phyloP scores from a whole-genome alignment of 2,888 invertebrate species.

The Drosophila longiperda region DNA sequence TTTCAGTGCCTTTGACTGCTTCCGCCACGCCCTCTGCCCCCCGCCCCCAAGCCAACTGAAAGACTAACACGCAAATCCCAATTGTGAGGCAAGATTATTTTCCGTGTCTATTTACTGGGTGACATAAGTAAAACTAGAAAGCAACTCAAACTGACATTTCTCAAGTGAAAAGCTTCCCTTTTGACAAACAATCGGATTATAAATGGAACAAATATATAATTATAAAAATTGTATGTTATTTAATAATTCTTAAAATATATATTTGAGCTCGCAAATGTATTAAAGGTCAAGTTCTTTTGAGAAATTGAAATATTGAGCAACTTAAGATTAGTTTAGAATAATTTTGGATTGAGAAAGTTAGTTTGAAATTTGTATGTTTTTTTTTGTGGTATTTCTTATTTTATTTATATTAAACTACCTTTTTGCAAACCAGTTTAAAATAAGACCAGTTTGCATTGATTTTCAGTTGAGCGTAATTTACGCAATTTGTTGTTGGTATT shows the following conservation, averaged over 20 bases:
- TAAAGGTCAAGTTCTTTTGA: background rate
- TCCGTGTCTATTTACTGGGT: slow-evolving; percentile 37
- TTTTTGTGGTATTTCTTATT: no score
- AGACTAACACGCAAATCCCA: slow-evolving; percentile 73
- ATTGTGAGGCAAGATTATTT: slow-evolving; percentile 66
- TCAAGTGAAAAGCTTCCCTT: slow-evolving; percentile 5
- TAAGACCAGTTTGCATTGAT: slow-evolving; percentile 1
- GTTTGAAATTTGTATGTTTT: no score
- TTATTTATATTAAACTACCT: no score
- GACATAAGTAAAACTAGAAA: slow-evolving; percentile 24
- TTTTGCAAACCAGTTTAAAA: background rate
- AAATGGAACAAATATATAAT: background rate
- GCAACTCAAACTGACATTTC: background rate
- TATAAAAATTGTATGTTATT: background rate
- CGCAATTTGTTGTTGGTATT: slow-evolving; percentile 10
- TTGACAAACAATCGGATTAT: slow-evolving; percentile 18
- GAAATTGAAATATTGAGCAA: no score
- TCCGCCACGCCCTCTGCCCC: background rate
- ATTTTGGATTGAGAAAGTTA: no score
- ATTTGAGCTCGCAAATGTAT: background rate
- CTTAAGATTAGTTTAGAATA: no score
- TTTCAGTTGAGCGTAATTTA: slow-evolving; percentile 27
- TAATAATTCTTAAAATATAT: background rate
- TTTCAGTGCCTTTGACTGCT: slow-evolving; percentile 2
- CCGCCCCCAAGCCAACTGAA: slow-evolving; percentile 13